Conservation (phyloP, 2,888 invertebrate species). For the Acronicta alni region DNA sequence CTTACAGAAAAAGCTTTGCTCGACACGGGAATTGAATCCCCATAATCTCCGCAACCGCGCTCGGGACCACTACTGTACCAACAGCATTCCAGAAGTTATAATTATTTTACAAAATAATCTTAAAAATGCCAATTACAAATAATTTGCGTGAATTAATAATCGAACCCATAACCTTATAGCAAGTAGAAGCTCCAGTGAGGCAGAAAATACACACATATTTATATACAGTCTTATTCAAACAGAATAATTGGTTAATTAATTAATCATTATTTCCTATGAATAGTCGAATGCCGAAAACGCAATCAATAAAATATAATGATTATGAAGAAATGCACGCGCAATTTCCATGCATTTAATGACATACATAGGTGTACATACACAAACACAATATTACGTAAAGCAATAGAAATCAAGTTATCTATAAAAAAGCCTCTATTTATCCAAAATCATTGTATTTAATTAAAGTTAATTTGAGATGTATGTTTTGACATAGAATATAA, state of each 20-base stretch:
- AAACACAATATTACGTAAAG: constrained; percentile 10
- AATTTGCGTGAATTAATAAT: no score
- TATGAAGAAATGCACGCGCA: constrained; percentile 9
- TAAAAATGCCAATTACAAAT: no score
- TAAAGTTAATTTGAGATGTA: constrained; percentile 7
- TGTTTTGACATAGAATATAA: background rate
- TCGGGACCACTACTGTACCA: no score
- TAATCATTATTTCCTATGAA: no score
- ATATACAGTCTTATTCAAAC: background rate
- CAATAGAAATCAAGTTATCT: constrained; percentile 1
- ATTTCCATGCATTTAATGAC: background rate
- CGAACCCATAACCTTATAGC: no score
- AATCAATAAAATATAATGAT: constrained; percentile 20
- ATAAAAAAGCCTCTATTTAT: no score
- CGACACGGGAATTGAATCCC: no score
- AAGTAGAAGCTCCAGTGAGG: no score
- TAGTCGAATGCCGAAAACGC: background rate
- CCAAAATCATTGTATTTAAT: background rate
- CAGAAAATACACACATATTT: background rate
- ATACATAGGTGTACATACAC: constrained; percentile 6
- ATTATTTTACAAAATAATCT: no score
- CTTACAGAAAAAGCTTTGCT: no score
- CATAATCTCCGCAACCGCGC: no score
- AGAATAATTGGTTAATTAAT: background rate
- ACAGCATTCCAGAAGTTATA: no score